Evolutionary conservation across 2,888 invertebrate genomes (phyloP).

Genomic region (Ophion costatus): DNA sequence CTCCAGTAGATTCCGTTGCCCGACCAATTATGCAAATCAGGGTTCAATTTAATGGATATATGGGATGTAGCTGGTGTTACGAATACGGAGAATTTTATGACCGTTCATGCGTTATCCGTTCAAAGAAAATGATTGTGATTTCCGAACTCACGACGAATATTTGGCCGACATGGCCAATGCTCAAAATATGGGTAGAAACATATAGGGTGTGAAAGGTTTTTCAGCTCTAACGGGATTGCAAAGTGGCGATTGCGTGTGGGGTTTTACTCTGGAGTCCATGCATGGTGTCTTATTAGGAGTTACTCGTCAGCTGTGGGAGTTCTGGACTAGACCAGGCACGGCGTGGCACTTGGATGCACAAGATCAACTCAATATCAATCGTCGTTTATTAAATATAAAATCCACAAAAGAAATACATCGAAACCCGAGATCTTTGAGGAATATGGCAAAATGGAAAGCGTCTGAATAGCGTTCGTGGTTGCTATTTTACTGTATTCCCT

Average conservation of each 20-base stretch:
- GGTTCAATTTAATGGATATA: slow-evolving; percentile 33
- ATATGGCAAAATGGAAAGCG: slow-evolving; percentile 53
- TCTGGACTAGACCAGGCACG: slow-evolving; percentile 3
- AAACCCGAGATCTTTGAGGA: slow-evolving; percentile 36
- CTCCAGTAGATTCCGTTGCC: slow-evolving; percentile 36
- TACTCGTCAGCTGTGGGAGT: slow-evolving; percentile 21
- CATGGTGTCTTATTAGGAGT: no score
- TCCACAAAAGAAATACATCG: slow-evolving; percentile 53
- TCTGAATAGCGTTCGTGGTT: slow-evolving; percentile 53
- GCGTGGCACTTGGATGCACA: slow-evolving; percentile 1
- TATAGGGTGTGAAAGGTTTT: slow-evolving; percentile 16
- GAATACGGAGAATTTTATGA: slow-evolving; percentile 17
- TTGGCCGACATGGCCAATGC: slow-evolving; percentile 6
- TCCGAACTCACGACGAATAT: slow-evolving; percentile 33
- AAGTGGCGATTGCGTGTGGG: no score
- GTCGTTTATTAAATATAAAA: slow-evolving; percentile 43
- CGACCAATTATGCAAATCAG: slow-evolving; percentile 30
- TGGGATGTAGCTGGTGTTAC: slow-evolving; percentile 45
- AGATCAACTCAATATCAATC: slow-evolving; percentile 26
- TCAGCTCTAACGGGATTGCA: no score
- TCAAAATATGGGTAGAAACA: slow-evolving; percentile 9
- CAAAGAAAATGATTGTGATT: slow-evolving; percentile 10
- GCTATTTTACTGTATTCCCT: slow-evolving; percentile 38
- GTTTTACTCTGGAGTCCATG: no score
- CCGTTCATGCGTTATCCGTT: slow-evolving; percentile 35